Conservation (phyloP, 2,113 vertebrate genomes). For the Propithecus coquereli region DNA sequence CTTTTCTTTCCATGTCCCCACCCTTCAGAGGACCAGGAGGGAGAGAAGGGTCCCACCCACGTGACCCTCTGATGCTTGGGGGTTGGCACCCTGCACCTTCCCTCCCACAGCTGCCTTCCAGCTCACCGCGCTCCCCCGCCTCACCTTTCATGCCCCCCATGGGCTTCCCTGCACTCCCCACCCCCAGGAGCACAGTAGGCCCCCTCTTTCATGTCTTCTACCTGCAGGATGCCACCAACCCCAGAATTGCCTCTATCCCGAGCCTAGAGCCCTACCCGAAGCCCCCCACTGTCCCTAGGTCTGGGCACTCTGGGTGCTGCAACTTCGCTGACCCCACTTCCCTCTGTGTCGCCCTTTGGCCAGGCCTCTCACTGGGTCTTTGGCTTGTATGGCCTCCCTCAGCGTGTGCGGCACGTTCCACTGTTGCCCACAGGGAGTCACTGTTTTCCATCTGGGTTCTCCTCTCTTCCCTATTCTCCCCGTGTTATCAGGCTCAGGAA, state of each 20-base stretch:
- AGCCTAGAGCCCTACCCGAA: neutral
- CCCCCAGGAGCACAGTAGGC: neutral
- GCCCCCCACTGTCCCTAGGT: neutral
- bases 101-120: no score
- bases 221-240: no score
- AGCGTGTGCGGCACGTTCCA: neutral
- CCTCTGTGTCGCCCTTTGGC: neutral
- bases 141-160: no score
- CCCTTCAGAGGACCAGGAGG: neutral
- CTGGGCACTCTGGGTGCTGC: neutral
- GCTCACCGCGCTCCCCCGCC: neutral
- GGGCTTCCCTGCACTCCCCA: neutral
- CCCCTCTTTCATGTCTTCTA: neutral
- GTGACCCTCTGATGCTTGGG: neutral
- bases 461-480: neutral
- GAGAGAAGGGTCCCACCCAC: neutral
- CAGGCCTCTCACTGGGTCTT: neutral
- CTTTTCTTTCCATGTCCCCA: neutral
- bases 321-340: no score
- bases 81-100: neutral
- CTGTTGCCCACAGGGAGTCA: neutral
- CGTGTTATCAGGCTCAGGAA: neutral
- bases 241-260: neutral
- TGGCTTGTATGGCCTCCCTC: neutral
- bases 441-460: neutral